phyloP scores from a whole-genome alignment of 2,113 vertebrate species.

The Fregetta grallaria region DNA sequence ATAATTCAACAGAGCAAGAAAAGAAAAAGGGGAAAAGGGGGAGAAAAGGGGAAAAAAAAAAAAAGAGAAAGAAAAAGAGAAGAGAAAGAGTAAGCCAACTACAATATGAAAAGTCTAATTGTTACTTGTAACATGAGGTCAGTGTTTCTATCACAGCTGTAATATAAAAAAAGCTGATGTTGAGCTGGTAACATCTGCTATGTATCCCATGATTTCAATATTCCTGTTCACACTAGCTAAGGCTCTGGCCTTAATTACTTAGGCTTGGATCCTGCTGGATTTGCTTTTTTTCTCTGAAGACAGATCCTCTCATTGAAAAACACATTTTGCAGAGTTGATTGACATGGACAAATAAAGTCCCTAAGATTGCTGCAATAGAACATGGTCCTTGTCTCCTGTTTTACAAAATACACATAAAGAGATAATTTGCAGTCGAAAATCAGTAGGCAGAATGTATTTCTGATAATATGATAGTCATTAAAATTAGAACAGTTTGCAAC shows the following conservation, averaged over 20 bases:
- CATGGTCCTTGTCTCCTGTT: background rate
- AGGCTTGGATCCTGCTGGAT: background rate
- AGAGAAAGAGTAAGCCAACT: background rate
- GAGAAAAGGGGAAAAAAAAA: fast-evolving
- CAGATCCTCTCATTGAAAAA: background rate
- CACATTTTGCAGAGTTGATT: background rate
- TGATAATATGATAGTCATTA: background rate
- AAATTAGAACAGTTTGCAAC: background rate
- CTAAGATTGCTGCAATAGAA: background rate
- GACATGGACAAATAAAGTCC: background rate
- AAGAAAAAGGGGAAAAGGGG: background rate
- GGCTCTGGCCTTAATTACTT: slow-evolving; percentile 26
- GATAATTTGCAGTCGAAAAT: background rate
- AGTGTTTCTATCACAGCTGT: slow-evolving; percentile 23
- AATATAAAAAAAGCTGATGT: slow-evolving; percentile 15
- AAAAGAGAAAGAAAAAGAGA: background rate
- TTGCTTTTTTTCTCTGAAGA: background rate
- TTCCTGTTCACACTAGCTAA: background rate
- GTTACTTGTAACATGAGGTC: background rate
- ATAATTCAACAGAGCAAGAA: background rate
- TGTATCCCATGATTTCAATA: background rate
- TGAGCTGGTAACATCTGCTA: slow-evolving; percentile 20
- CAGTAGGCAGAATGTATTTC: background rate
- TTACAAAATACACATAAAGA: background rate
- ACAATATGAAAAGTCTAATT: background rate